These are phyloP conservation scores for Drosophila melanica DNA, from an alignment of 1,140 invertebrate genomes.

Conservation along the genomic window DNA sequence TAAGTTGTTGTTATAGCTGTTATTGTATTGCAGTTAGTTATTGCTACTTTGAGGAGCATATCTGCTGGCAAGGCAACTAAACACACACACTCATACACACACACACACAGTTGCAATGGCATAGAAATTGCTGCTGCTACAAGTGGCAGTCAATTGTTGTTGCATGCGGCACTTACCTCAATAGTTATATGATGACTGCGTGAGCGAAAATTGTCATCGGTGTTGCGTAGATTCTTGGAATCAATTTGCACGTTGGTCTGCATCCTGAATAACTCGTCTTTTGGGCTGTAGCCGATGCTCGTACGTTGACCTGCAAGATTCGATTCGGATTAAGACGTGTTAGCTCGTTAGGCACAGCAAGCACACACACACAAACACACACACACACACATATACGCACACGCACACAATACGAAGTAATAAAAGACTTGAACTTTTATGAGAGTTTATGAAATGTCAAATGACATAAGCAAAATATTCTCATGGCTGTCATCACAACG, in stretches of 20 bases:
- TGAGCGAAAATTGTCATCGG: constrained; percentile 85
- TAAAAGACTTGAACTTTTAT: constrained; percentile 19
- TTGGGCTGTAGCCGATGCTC: not conserved
- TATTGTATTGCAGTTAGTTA: not conserved
- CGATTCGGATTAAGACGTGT: constrained; percentile 8
- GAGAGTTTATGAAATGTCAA: constrained; percentile 52
- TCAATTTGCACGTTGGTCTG: constrained; percentile 89
- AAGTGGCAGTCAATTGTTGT: constrained; percentile 11
- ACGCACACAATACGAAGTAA: constrained; percentile 7
- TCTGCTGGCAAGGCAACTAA: not conserved
- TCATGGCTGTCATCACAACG: constrained; percentile 17
- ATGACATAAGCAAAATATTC: constrained; percentile 51
- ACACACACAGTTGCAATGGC: not conserved
- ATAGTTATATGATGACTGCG: constrained; percentile 85
- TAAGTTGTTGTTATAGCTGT: constrained; percentile 8
- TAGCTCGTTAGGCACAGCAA: constrained; percentile 6
- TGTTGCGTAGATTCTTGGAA: constrained; percentile 86
- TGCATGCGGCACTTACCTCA: constrained; percentile 67
- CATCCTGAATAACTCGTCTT: constrained; percentile 81
- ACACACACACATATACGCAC: constrained; percentile 5
- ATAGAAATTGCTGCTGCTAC: constrained; percentile 9
- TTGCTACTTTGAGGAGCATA: not conserved
- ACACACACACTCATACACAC: too few species aligned
- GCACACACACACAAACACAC: not conserved
- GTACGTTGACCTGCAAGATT: constrained; percentile 18